phyloP scores from a whole-genome alignment of 2,113 vertebrate species.

The Scortum barcoo region DNA sequence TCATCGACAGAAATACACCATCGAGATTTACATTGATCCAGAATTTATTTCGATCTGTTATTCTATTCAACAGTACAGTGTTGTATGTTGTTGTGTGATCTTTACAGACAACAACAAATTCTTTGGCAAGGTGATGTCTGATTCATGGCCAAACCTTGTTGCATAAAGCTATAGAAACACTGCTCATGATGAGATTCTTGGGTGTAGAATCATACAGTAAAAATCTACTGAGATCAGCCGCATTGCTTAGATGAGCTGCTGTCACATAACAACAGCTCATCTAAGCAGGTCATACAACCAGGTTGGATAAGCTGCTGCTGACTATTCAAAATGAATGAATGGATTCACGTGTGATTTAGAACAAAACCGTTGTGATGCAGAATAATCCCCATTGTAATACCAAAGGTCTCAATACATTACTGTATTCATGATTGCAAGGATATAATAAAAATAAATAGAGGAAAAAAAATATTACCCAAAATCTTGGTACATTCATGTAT shows the following conservation, averaged over 20 bases:
- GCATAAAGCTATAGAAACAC: neutral
- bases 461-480: neutral
- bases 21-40: neutral
- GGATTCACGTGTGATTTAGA: conserved; percentile 48
- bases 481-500: neutral
- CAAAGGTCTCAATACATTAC: conserved; percentile 7
- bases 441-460: neutral
- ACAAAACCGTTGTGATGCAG: conserved; percentile 33
- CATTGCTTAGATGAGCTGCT: too few species aligned
- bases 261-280: neutral
- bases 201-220: neutral
- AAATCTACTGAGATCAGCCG: conserved; percentile 23
- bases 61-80: neutral
- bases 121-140: too few species aligned
- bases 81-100: neutral
- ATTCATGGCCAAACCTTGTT: neutral
- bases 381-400: conserved; percentile 42
- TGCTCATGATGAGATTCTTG: neutral
- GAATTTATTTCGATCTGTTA: neutral
- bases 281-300: conserved; percentile 13
- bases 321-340: conserved; percentile 40
- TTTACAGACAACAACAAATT: too few species aligned
- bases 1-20: too few species aligned
- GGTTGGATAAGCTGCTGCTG: conserved; percentile 44
- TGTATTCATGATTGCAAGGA: neutral